Evolutionary conservation across 2,888 invertebrate genomes (phyloP), one percentile per base, ranked within the genome.

Genomic region (Kryphioiulus occultus): DNA sequence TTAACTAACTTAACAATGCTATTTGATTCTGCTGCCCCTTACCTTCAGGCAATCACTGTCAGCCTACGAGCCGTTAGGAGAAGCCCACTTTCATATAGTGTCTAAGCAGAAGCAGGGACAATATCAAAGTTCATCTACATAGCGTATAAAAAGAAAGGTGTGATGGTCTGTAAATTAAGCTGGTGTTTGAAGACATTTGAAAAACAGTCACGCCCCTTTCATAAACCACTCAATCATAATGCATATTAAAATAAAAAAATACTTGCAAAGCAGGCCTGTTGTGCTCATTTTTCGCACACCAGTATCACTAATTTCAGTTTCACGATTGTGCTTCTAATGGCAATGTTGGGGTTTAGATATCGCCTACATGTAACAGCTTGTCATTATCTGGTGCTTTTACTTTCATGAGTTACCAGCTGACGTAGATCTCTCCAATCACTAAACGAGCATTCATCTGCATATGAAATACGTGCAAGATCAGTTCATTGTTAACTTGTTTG

Each of bases 331-430:
- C 30, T 30, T 78, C 30, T 78, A 78, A 78, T 78, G 30, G 22
- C 22, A 30, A 78, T 78, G 30, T 26, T 78, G 22, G 78, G 78
- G 22, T 78, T 30, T 30, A 30, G 78, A 30, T 78, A 78, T 78
- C 78, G 78, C 30, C 30, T 78, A 78, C 78, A 30, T 30, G 78
- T 78, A 78, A 78, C 78, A 78, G 78, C 78, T 78, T 78, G 78
- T 78, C 30, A 78, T 78, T 78, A 78, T 78, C 78, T 30, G 78
- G 26, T 78, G 78, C 12, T 78, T 78, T 78, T 30, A 78, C 78
- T 78, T 78, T 78, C 78, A 78, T 78, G 78, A 78, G 30, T 30
- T 30, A 9, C 30, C 78, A 78, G 78, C 78, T 78, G 78, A 78
- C 78, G 78, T 78, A 78, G 78, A 78, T 30, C 30, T 78, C 10